Evolutionary conservation across 2,797 vertebrate genomes (phyloP).

Genomic region (Amphiprion clarkii): DNA sequence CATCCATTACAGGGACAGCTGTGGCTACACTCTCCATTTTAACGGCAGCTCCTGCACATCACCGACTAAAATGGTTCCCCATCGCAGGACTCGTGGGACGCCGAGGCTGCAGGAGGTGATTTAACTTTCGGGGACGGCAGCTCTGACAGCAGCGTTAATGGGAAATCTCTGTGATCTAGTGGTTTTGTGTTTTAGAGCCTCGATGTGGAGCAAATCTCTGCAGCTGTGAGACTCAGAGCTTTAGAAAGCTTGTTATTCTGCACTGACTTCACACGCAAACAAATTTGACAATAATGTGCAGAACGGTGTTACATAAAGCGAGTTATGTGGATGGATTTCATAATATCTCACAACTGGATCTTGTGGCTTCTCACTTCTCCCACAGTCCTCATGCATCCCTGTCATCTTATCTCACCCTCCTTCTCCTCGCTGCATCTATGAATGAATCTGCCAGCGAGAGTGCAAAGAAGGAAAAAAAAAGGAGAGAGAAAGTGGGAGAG

Average conservation of each 20-base stretch:
- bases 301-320: background rate
- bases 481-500: background rate
- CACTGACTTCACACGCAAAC: background rate
- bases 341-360: slow-evolving; percentile 12
- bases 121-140: slow-evolving; percentile 23
- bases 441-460: slow-evolving; percentile 60
- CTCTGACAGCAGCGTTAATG: slow-evolving; percentile 51
- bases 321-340: slow-evolving; percentile 11
- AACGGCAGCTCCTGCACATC: slow-evolving; percentile 27
- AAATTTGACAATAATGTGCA: background rate
- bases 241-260: background rate
- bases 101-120: slow-evolving; percentile 37
- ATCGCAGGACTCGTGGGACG: slow-evolving; percentile 16
- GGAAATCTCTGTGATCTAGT: slow-evolving; percentile 43
- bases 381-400: slow-evolving; percentile 22
- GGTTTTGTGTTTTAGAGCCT: slow-evolving; percentile 18
- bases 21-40: slow-evolving; percentile 63
- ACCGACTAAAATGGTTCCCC: slow-evolving; percentile 54
- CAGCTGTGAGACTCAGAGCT: background rate
- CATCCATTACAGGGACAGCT: slow-evolving; percentile 59
- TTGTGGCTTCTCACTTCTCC: background rate
- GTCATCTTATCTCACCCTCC: slow-evolving; percentile 34
- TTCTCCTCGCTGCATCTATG: slow-evolving; percentile 54
- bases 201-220: background rate
- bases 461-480: background rate